Base-by-base conservation (phyloP, 2,797 vertebrate species). In the Acrossocheilus wenchowensis region DNA sequence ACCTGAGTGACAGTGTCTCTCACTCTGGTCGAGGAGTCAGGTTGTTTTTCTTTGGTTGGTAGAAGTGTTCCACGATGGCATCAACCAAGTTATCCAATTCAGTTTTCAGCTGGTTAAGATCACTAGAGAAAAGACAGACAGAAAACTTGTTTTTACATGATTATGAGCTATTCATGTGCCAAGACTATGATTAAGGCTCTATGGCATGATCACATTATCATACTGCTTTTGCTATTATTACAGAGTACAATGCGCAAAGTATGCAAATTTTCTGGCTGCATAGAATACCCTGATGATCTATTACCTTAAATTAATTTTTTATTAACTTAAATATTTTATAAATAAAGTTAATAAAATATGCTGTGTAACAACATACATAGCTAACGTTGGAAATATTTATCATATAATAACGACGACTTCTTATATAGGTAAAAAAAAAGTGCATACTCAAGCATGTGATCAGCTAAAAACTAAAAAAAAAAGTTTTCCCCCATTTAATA, bases 31-130 rank as follows among this genome's bases (percentile, higher is more conserved):
- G 97, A 34, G 96, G 93, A 84, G 95, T 96, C 91, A 99, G 92
- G 64, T 96, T 95, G 87, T 99, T 98, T 92, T 98, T 98, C 87
- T 96, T 91, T 78, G 98, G 98, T 91, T 99, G 96, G 83, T 99
- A 98, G 95, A 99, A 99, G 91, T 97, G 90, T 86, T 98, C 95
- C 93, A 99, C 92, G 74, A 99, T 96, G 92, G 97, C 97, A 0
- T 91, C 92, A 41, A 97, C 97, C 89, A 99, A 80, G 62, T 96
- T 95, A 81, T 97, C 95, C 85, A 99, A 92, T 88, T 99, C 97
- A 82, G 94, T 96, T 92, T 97, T 97, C 93, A 99, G 93, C 83
- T 95, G 95, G 0, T 93, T 92, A 85, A 96, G 80, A n/a, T 98
- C 97, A 93, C 98, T 99, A 91, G 74, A 89, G 89, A 26, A 93